These are phyloP conservation scores for Noturus placidus DNA, from an alignment of 2,113 vertebrate species.

Conservation along the genomic window DNA sequence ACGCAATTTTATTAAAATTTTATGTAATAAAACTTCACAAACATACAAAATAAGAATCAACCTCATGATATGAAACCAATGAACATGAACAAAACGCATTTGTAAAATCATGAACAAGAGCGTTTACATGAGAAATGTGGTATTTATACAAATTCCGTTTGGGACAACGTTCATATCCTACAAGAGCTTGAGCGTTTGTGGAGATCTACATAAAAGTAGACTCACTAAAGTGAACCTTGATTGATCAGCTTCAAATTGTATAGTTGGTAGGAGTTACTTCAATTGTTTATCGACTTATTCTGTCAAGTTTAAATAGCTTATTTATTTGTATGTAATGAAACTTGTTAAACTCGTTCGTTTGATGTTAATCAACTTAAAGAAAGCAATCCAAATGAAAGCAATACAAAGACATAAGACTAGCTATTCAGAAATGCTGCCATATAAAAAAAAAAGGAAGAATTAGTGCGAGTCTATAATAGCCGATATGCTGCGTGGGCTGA, in stretches of 20 bases:
- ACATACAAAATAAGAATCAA: background rate
- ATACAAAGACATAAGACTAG: background rate
- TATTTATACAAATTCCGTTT: background rate
- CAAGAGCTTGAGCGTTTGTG: background rate
- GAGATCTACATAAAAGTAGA: background rate
- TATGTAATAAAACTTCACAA: background rate
- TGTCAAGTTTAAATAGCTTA: background rate
- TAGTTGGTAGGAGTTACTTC: background rate
- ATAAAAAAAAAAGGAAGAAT: too few relatives aligned
- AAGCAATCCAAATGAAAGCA: background rate
- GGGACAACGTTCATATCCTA: background rate
- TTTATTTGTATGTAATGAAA: too few relatives aligned
- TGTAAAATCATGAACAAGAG: background rate
- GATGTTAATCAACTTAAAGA: background rate
- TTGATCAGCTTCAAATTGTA: background rate
- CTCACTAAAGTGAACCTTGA: background rate
- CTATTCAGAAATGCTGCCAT: background rate
- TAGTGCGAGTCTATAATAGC: background rate
- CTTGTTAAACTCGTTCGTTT: too few relatives aligned
- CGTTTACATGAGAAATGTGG: background rate
- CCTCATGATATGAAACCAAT: background rate
- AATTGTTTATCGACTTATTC: background rate
- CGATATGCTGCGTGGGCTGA: background rate
- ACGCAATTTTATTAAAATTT: background rate
- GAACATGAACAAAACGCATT: background rate